These are phyloP conservation scores for Perizoma flavofasciatum DNA, from an alignment of 2,888 invertebrate species.

Conservation along the genomic window DNA sequence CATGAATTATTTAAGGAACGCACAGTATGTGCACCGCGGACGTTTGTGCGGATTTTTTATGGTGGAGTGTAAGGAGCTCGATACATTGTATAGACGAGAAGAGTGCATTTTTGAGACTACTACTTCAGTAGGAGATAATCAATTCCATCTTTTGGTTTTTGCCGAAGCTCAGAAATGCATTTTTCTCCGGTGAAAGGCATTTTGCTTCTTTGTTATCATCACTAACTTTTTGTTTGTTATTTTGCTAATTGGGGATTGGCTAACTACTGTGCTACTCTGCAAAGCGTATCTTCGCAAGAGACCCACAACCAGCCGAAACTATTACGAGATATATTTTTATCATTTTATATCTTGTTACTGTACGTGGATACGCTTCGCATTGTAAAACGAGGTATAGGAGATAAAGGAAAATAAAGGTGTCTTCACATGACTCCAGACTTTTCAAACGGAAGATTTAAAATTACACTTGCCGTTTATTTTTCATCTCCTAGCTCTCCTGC, in stretches of 20 bases:
- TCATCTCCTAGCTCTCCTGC: conserved; percentile 49
- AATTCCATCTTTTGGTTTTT: conserved; percentile 25
- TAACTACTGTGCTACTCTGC: not conserved
- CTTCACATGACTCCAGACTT: not conserved
- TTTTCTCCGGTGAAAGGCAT: conserved; percentile 15
- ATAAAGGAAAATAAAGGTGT: not conserved
- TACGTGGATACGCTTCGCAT: conserved; percentile 10
- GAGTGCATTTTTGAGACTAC: conserved; percentile 25
- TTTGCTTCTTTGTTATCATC: conserved; percentile 6
- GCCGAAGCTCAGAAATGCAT: conserved; percentile 21
- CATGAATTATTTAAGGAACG: conserved; percentile 58
- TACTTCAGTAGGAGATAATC: conserved; percentile 10
- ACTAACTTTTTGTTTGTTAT: conserved; percentile 12
- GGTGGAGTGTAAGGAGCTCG: conserved; percentile 50
- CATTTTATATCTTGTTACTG: not conserved
- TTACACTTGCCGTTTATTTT: conserved; percentile 1
- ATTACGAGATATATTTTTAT: not conserved
- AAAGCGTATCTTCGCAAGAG: conserved; percentile 6
- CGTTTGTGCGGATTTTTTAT: conserved; percentile 40
- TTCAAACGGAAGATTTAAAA: conserved; percentile 10
- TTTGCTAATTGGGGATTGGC: conserved; percentile 1
- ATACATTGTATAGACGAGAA: conserved; percentile 11
- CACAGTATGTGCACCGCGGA: conserved; percentile 45
- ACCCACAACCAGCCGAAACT: not conserved
- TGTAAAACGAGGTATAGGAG: not conserved